Base-by-base conservation (phyloP, 2,888 invertebrate genomes). In the Drosophila fulvimacula region DNA sequence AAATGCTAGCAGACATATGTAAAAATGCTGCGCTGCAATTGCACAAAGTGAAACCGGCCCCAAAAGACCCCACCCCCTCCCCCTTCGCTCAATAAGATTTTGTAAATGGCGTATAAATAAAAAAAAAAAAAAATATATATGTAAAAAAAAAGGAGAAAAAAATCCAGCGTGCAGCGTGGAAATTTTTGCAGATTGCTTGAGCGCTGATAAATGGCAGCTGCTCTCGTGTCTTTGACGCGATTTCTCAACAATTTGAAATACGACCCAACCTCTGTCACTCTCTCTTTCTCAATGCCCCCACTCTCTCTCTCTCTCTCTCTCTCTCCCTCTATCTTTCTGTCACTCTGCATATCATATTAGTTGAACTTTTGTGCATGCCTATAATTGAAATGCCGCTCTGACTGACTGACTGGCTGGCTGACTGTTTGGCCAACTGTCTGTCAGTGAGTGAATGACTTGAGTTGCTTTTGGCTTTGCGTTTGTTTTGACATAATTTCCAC, bases 401-500 rank as follows among this genome's bases (percentile, higher is more conserved):
- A 34, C 64, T 63, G 24, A 39, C 38, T 73, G 46, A 62, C 62
- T 73, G n/a, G 39, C 10, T 63, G 48, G 32, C 63, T 62, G 21
- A 48, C 27, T 48, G 48, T 30, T 48, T 48, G 48, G 30, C 32
- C 13, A 32, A 27, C 67, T 67, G 49, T 57, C 32, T 63, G 48
- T 61, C 49, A 59, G 60, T 74, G 59, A 42, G 44, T 63, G 66
- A 78, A 69, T 83, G 82, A 65, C 69, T 76, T 76, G 88, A 67
- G 61, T 69, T 70, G 74, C 64, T 53, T 69, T 42, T 58, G 62
- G 24, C 17, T 64, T 62, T 63, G 55, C 79, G 64, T 85, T 83
- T 83, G 88, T 88, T 83, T 83, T 85, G 86, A 85, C 88, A 85
- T 83, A 82, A 88, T 82, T 88, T 88, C 75, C 72, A 82, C 73